Evolutionary conservation across 2,797 vertebrate genomes (phyloP).

Genomic region (Neomorphus geoffroyi): DNA sequence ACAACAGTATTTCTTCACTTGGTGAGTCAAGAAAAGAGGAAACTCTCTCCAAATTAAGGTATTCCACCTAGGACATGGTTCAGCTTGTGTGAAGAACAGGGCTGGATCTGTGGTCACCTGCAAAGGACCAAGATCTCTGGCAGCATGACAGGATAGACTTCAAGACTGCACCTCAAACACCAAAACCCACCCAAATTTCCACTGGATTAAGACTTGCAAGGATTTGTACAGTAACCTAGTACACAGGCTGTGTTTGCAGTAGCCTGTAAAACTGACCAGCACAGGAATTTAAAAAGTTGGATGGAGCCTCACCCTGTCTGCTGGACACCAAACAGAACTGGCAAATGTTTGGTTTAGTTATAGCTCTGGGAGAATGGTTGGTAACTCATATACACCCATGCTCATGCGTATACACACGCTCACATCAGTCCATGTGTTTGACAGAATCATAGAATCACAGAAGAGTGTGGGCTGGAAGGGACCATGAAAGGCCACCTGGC

Average conservation of each 20-base stretch:
- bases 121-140: neutral
- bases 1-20: neutral
- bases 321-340: neutral
- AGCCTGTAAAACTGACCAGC: neutral
- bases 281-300: neutral
- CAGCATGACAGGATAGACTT: neutral
- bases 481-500: neutral
- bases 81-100: neutral
- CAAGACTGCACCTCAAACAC: neutral
- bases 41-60: neutral
- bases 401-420: neutral
- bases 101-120: neutral
- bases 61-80: neutral
- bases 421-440: no score
- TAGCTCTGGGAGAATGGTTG: neutral
- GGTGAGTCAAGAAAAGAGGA: neutral
- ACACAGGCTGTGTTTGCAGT: neutral
- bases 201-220: neutral
- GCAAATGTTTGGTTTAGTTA: neutral
- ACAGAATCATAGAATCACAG: no score
- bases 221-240: neutral
- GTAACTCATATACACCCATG: no score
- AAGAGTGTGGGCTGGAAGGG: neutral
- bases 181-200: neutral
- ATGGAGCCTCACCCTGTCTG: neutral